Evolutionary conservation across 2,797 vertebrate species (phyloP), one percentile per base, ranked within the genome.

Genomic region (Chiloscyllium punctatum): DNA sequence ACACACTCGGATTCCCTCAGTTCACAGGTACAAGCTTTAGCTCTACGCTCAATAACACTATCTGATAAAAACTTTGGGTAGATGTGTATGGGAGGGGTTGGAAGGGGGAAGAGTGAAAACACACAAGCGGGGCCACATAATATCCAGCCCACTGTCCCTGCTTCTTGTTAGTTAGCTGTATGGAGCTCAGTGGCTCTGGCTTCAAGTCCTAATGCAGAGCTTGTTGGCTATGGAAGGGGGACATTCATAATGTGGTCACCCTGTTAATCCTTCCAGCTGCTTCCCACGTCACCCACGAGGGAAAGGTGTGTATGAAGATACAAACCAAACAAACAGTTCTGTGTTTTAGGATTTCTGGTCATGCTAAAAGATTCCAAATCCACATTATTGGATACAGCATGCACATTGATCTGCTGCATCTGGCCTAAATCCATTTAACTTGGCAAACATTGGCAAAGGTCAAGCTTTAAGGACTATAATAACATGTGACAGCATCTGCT

Each of bases 1-100:
- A 15, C n/a, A 7, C 77, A 95, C n/a, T 53, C 95, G 0, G 77
- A 84, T 79, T 95, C 77, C 95, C 37, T 84, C 95, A 95, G 72
- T 37, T 84, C 84, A 15, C 95, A 95, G 95, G 95, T 95, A 95
- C 77, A 74, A 5, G 30, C 21, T 84, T 42, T n/a, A 4, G 42
- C 9, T n/a, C n/a, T 37, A 15, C 18, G 2, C 16, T 84, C 18
- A 84, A 25, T 25, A 48, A 23, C 37, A 11, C 57, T 62, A 62
- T 62, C 57, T 62, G 57, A 9, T 48, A 48, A 11, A 62, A 62
- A 62, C 57, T 62, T 62, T 62, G 57, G 7, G 9, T 11, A 8
- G 57, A 62, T 48, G 42, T 48, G 42, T 48, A 48, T 48, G 42
- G n/a, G 42, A 48, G 42, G 42, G 42, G 42, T 48, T 48, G 42